Conservation (phyloP, 2,113 vertebrate species). For the Nothobranchius furzeri region DNA sequence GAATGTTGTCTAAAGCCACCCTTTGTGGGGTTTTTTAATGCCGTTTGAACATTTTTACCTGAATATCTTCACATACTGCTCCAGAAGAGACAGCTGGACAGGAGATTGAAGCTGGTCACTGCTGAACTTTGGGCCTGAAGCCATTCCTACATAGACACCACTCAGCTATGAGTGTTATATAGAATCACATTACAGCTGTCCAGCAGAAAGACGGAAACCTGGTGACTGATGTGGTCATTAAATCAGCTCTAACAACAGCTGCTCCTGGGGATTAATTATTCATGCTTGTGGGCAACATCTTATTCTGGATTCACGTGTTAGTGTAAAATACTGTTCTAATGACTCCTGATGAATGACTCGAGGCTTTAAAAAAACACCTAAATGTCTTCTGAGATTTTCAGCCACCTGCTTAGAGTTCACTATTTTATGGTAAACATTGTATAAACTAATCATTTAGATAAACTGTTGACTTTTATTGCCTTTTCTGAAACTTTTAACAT, state of each 20-base stretch:
- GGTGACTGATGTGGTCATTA: conserved; percentile 62
- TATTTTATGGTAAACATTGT: neutral
- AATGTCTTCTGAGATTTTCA: neutral
- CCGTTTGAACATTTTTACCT: neutral
- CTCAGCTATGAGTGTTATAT: conserved; percentile 36
- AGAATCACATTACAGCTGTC: conserved; percentile 15
- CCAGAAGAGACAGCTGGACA: neutral
- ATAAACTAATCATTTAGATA: neutral
- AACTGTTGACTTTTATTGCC: no score
- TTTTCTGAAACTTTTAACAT: no score
- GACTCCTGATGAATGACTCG: neutral
- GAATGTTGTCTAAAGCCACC: neutral
- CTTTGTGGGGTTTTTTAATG: neutral
- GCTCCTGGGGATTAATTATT: conserved; percentile 48
- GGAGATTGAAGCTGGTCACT: conserved; percentile 31
- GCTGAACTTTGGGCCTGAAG: conserved; percentile 42
- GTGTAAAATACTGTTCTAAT: conserved; percentile 1
- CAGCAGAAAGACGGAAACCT: conserved; percentile 22
- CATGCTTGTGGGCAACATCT: conserved; percentile 15
- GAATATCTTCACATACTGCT: neutral
- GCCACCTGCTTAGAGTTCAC: neutral
- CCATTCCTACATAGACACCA: conserved; percentile 24
- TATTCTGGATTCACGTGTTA: conserved; percentile 1
- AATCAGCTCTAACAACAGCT: conserved; percentile 36
- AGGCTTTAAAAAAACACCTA: neutral